A percentile compares a stretch with the other conserved stretches of the same genome.
These are phyloP conservation scores for Dryadula phaetusa DNA, from an alignment of 2,888 invertebrate species.

Conservation along the genomic window DNA sequence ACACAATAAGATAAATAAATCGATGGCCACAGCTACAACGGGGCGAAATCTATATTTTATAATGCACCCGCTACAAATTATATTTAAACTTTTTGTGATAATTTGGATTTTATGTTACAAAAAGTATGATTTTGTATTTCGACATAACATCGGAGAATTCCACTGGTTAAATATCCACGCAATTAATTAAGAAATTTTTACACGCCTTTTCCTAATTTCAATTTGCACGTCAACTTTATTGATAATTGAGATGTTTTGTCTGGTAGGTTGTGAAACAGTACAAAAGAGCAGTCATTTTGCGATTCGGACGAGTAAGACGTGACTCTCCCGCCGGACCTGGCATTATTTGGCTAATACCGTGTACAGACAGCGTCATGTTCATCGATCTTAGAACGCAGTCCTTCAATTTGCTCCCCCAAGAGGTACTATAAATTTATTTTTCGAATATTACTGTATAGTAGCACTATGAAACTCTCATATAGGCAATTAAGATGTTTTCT, in stretches of 20 bases:
- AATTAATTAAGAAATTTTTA: neutral
- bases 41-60: too few species aligned
- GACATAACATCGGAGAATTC: too few species aligned
- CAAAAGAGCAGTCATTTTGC: slow-evolving; percentile 81
- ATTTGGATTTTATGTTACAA: too few species aligned
- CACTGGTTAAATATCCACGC: neutral
- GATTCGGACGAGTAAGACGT: slow-evolving; percentile 79
- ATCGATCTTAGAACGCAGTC: slow-evolving; percentile 95
- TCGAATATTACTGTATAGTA: too few species aligned
- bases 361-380: slow-evolving; percentile 92
- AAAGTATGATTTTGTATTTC: too few species aligned
- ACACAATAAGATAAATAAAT: too few species aligned
- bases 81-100: too few species aligned
- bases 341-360: slow-evolving; percentile 95
- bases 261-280: slow-evolving; percentile 78
- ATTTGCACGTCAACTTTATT: neutral
- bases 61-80: too few species aligned
- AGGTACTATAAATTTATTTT: slow-evolving; percentile 79
- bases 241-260: slow-evolving; percentile 29
- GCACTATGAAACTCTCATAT: too few species aligned
- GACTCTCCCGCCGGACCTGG: slow-evolving; percentile 86
- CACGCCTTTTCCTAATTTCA: slow-evolving; percentile 4
- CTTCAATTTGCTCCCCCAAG: slow-evolving; percentile 96
- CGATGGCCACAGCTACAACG: too few species aligned
- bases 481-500: too few species aligned